These are phyloP conservation scores for Gobiocypris rarus DNA, from an alignment of 2,113 vertebrate genomes.

Conservation along the genomic window DNA sequence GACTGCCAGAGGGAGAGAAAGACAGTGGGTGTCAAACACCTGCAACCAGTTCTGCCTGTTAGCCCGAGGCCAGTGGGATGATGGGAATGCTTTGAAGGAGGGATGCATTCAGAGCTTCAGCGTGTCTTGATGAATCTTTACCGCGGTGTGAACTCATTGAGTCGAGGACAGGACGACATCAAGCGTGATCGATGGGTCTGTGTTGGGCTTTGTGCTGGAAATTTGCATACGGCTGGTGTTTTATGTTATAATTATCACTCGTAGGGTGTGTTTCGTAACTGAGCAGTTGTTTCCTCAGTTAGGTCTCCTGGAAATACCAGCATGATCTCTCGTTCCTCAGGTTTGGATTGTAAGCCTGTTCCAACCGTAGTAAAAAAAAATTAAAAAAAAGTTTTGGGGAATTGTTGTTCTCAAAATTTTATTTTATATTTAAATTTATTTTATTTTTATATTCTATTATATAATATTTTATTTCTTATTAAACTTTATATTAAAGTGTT, in stretches of 20 bases:
- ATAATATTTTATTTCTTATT: too few relatives aligned
- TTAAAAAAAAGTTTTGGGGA: too few relatives aligned
- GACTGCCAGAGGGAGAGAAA: slow-evolving; percentile 47
- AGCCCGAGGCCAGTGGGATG: slow-evolving; percentile 54
- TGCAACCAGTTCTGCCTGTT: slow-evolving; percentile 65
- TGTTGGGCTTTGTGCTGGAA: background rate
- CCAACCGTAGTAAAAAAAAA: background rate
- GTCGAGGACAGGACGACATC: background rate
- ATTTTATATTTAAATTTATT: background rate
- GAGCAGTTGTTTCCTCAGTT: background rate
- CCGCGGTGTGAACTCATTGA: slow-evolving; percentile 2
- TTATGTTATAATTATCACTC: background rate
- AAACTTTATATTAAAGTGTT: too few relatives aligned
- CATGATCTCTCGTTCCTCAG: background rate
- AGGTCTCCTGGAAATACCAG: background rate
- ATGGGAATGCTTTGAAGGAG: slow-evolving; percentile 56
- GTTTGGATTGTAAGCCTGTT: background rate
- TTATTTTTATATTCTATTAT: too few relatives aligned
- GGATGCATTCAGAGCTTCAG: slow-evolving; percentile 24
- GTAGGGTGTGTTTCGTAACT: background rate
- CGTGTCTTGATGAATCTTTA: slow-evolving; percentile 36
- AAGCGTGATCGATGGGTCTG: background rate
- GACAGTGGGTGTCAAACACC: slow-evolving; percentile 64
- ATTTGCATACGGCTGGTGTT: background rate
- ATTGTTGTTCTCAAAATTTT: background rate